These are phyloP conservation scores for Crotophaga sulcirostris DNA, from an alignment of 2,113 vertebrate species.

Conservation along the genomic window DNA sequence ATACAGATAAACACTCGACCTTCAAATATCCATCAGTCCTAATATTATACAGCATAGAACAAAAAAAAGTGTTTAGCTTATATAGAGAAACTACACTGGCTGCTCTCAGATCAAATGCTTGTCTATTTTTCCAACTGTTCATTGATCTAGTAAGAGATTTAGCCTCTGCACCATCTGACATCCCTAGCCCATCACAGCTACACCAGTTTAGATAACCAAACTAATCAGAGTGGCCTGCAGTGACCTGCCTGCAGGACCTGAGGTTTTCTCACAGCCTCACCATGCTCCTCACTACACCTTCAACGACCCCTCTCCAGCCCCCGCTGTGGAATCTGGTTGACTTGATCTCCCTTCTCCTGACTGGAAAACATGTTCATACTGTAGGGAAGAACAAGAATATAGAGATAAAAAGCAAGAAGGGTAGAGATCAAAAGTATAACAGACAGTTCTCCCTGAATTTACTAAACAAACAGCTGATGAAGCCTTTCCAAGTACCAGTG, in stretches of 20 bases:
- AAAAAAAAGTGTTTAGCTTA: neutral
- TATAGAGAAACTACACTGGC: neutral
- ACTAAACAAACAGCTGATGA: neutral
- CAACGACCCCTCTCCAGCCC: neutral
- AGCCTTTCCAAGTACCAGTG: neutral
- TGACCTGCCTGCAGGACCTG: neutral
- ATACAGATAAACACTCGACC: neutral
- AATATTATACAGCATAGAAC: neutral
- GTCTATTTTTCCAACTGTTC: neutral
- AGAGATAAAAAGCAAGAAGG: neutral
- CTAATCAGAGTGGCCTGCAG: neutral
- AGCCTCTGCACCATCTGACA: neutral
- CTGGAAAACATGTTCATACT: neutral
- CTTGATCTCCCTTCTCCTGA: neutral
- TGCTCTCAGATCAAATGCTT: neutral
- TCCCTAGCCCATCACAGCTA: neutral
- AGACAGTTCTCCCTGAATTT: neutral
- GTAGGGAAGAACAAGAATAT: neutral
- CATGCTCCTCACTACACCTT: neutral
- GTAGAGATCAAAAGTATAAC: neutral
- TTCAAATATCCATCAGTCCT: neutral
- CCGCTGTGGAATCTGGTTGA: rapidly evolving
- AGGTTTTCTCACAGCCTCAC: neutral
- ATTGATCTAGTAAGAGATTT: neutral
- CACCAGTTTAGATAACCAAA: neutral